These are phyloP conservation scores for Drosophila mercatorum DNA, from an alignment of 2,888 invertebrate genomes.

Conservation along the genomic window DNA sequence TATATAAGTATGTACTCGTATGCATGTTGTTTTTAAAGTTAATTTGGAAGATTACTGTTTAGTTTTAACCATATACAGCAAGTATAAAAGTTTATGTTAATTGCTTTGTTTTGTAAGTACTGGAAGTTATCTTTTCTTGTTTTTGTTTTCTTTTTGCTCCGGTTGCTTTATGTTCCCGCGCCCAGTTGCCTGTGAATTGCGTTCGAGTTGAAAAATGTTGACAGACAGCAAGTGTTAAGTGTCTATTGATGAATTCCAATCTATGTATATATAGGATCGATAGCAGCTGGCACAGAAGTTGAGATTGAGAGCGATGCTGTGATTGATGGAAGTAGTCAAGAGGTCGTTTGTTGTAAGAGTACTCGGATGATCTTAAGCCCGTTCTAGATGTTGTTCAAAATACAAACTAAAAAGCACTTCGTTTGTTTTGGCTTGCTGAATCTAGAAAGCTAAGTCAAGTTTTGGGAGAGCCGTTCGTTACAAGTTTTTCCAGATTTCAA, in stretches of 20 bases:
- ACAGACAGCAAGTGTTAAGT: background rate
- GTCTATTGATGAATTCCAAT: background rate
- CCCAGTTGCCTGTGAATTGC: slow-evolving; percentile 22
- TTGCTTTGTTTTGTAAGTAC: slow-evolving; percentile 35
- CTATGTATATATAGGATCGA: background rate
- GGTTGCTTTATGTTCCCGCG: slow-evolving; percentile 26
- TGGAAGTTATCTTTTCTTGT: slow-evolving; percentile 42
- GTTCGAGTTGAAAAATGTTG: slow-evolving; percentile 4
- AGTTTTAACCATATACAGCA: slow-evolving; percentile 65
- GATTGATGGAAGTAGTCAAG: too few relatives aligned
- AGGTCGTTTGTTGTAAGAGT: too few relatives aligned
- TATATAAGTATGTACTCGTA: slow-evolving; percentile 45
- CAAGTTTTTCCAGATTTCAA: background rate
- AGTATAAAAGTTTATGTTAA: slow-evolving; percentile 57
- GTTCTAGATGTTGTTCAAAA: background rate
- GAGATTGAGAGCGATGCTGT: background rate
- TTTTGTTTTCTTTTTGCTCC: slow-evolving; percentile 6
- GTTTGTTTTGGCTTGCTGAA: background rate
- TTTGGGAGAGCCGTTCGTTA: background rate
- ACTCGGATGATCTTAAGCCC: too few relatives aligned
- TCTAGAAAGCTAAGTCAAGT: background rate
- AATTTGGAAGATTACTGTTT: slow-evolving; percentile 74
- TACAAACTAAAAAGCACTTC: background rate
- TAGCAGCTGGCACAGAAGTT: background rate
- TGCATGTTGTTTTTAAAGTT: slow-evolving; percentile 48